Base-by-base conservation (phyloP, 2,888 invertebrate genomes). In the Bursaphelenchus okinawaensis region DNA sequence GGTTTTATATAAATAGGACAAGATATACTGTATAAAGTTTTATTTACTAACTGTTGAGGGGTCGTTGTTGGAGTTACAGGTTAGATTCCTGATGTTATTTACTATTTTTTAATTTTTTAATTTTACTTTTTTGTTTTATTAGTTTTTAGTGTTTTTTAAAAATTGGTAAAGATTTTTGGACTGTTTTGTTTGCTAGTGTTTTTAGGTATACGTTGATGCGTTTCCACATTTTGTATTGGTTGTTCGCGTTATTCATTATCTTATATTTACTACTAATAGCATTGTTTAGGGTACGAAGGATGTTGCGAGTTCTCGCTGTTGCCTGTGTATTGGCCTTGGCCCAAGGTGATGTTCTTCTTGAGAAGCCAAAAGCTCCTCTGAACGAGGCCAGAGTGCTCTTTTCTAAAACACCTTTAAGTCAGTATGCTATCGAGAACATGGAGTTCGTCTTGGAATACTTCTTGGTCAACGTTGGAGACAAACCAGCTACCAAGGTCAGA, bases 361-460 rank as follows among this genome's bases (percentile, higher is more conserved):
- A 40, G 40, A 40, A 59, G 52, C 29, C 22, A 19, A 72, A 69
- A 51, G 40, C 68, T 20, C 31, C 63, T 1, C 31, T 72, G 57
- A 63, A 73, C 52, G 58, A 67, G 62, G 93, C 94, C 22, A 88
- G 90, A 78, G 86, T 96, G 57, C 86, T 96, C 69, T 89, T 93
- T 24, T 91, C 92, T 9, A 96, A 96, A 85, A 91, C 92, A 85
- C 90, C 96, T 79, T 87, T 94, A 68, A 96, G 96, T 84, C 92
- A 91, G 85, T 95, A 93, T 83, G 86, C 96, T 69, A 95, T 98
- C 0, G 94, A 96, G 86, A 90, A 90, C 82, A 91, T 92, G 89
- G 96, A 98, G 84, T 89, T 96, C 77, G 88, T 95, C 69, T 89
- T 96, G 52, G 92, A 94, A 81, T 96, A 96, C 84, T 91, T 90